Percentiles rank a stretch among this genome's conserved stretches.
Evolutionary conservation across 2,888 invertebrate genomes (phyloP).

Genomic region (Panopea generosa): DNA sequence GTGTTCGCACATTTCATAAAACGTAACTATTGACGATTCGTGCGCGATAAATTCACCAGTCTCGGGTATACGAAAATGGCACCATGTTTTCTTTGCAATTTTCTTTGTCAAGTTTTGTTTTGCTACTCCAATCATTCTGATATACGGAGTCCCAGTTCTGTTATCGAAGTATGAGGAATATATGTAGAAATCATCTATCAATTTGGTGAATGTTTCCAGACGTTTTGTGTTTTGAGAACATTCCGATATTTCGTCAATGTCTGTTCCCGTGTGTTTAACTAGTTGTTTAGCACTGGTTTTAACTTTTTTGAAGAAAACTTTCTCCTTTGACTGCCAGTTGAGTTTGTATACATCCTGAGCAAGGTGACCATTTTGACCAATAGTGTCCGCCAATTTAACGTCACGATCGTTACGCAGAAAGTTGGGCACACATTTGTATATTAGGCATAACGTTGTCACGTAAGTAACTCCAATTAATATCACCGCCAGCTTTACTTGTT

Average conservation of each 20-base stretch:
- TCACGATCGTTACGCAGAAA: neutral
- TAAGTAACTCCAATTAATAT: neutral
- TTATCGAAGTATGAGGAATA: constrained; percentile 49
- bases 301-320: constrained; percentile 2
- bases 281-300: neutral
- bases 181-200: constrained; percentile 29
- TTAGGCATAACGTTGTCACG: neutral
- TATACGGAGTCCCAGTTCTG: constrained; percentile 14
- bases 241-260: neutral
- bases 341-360: neutral
- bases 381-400: neutral
- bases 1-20: constrained; percentile 72
- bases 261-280: neutral
- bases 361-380: neutral
- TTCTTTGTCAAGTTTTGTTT: constrained; percentile 3
- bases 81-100: constrained; percentile 11
- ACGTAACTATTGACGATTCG: constrained; percentile 12
- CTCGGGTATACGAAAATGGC: constrained; percentile 32
- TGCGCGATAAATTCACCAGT: neutral
- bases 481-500: too few relatives aligned
- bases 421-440: neutral
- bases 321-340: neutral
- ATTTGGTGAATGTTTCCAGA: constrained; percentile 8
- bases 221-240: neutral
- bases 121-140: constrained; percentile 38